Evolutionary conservation across 2,113 vertebrate species (phyloP).

Genomic region (Mirza zaza): DNA sequence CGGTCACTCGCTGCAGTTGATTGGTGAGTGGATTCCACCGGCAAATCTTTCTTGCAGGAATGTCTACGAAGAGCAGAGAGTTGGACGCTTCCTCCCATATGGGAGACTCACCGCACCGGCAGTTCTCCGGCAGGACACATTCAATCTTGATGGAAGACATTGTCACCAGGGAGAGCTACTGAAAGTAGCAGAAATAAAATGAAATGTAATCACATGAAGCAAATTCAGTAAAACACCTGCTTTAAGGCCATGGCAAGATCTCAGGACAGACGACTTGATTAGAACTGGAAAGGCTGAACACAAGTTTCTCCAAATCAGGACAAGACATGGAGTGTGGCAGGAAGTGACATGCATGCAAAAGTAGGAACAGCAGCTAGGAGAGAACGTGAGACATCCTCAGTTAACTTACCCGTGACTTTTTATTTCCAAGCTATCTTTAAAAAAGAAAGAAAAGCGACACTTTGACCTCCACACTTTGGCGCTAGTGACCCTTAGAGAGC

Average conservation of each 20-base stretch:
- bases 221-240: not conserved
- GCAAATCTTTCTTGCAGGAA: slow-evolving; percentile 87
- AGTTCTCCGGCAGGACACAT: slow-evolving; percentile 82
- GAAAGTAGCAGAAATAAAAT: slow-evolving; percentile 4
- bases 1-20: slow-evolving; percentile 80
- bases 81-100: slow-evolving; percentile 92
- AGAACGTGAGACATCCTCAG: not conserved
- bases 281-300: not conserved
- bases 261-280: not conserved
- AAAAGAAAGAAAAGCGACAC: not conserved
- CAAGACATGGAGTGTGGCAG: not conserved
- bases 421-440: not conserved
- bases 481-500: not conserved
- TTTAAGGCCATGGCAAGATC: not conserved
- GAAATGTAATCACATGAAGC: not conserved
- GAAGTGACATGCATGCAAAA: not conserved
- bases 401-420: slow-evolving; percentile 48
- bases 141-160: slow-evolving; percentile 92
- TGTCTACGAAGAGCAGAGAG: slow-evolving; percentile 91
- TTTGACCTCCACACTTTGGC: not conserved
- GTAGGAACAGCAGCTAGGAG: not conserved
- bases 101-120: slow-evolving; percentile 90
- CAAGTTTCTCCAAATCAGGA: not conserved
- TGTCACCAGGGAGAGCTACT: slow-evolving; percentile 31
- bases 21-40: slow-evolving; percentile 87